Evolutionary conservation across 1,140 invertebrate species (phyloP), one percentile per base, ranked within the genome.

Genomic region (Danaus melanippus): DNA sequence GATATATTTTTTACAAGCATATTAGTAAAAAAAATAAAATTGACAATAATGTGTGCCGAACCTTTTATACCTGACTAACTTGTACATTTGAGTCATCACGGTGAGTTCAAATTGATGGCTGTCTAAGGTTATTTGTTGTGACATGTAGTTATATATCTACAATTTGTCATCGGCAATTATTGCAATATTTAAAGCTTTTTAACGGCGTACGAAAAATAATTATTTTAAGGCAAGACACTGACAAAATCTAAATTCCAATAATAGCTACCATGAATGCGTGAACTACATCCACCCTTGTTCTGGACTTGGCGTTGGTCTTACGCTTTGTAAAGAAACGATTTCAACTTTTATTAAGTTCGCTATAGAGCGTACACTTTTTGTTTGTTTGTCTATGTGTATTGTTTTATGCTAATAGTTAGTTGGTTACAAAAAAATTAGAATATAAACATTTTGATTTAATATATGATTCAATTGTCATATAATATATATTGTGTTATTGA

Each of bases 41-140:
- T 76, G 83, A 86, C 80, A 86, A 86, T 86, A 86, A 86, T 86
- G 83, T 71, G 73, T 84, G 83, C 76, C 71, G 79, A 81, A 76
- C 70, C 74, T 76, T 82, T 83, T 84, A 83, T 84, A 79, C 78
- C 73, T 65, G 76, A 76, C 63, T 83, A 79, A 81, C 67, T 71
- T 64, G 63, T 64, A 71, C 66, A 67, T 73, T 79, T 76, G 74
- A 82, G 78, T 81, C 79, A 82, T 67, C 79, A 84, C 80, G 83
- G 83, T 86, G 62, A 83, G 83, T 79, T 74, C 56, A 76, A 82
- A 78, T 76, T 75, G 67, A 79, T 83, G 69, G 68, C 74, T 78
- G 67, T 71, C 74, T 78, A 66, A 81, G 80, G 80, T 86, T 84
- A 86, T 86, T 84, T 86, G 78, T 84, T 86, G 78, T 86, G 76